Percentiles rank a stretch among this genome's conserved stretches.
phyloP scores from a whole-genome alignment of 2,888 invertebrate species.

The Drosophila niveifrons region DNA sequence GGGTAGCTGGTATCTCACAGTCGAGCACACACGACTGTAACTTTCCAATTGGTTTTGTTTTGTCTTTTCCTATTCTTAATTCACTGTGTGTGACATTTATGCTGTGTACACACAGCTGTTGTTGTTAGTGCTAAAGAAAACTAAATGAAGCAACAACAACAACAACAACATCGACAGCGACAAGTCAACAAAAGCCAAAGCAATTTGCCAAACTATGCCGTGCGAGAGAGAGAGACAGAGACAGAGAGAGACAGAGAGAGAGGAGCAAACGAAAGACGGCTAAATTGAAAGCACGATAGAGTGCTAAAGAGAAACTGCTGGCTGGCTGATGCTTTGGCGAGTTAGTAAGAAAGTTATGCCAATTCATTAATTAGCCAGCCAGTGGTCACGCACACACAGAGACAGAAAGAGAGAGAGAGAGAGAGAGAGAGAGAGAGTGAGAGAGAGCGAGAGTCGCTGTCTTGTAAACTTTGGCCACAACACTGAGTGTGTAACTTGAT shows the following conservation, averaged over 20 bases:
- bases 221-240: not conserved
- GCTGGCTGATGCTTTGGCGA: constrained; percentile 26
- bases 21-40: too few species aligned
- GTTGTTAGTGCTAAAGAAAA: constrained; percentile 34
- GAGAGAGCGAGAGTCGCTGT: not conserved
- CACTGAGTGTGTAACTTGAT: constrained; percentile 68
- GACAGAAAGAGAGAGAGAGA: too few species aligned
- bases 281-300: constrained; percentile 55
- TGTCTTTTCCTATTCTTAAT: too few species aligned
- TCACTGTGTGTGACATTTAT: constrained; percentile 58
- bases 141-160: constrained; percentile 52
- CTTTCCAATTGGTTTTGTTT: too few species aligned
- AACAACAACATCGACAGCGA: constrained; percentile 11
- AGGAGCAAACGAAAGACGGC: not conserved
- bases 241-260: not conserved
- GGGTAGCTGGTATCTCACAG: too few species aligned
- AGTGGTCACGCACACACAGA: constrained; percentile 50
- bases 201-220: constrained; percentile 63
- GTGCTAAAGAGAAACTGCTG: constrained; percentile 44
- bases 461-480: constrained; percentile 5
- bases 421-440: too few species aligned
- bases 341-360: constrained; percentile 76
- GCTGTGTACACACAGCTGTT: constrained; percentile 38
- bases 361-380: constrained; percentile 80
- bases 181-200: constrained; percentile 54